Conservation (phyloP, 2,888 invertebrate species). For the Zaprionus lineosus region DNA sequence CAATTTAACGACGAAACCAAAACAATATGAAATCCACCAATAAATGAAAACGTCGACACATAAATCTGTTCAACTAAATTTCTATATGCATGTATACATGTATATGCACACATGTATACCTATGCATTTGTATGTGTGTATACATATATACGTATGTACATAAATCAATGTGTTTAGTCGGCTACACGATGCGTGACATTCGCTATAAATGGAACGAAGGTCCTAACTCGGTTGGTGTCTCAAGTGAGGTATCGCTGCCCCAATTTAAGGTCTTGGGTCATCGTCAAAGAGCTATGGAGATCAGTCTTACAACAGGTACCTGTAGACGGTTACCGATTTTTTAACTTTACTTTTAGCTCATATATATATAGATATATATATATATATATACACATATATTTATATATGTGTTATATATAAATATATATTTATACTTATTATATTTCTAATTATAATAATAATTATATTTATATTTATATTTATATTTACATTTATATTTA, state of each 20-base stretch:
- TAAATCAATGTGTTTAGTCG: conserved; percentile 86
- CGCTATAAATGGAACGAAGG: conserved; percentile 98
- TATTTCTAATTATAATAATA: conserved; percentile 33
- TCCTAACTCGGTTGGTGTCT: conserved; percentile 96
- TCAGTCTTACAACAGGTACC: conserved; percentile 97
- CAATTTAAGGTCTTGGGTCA: conserved; percentile 99
- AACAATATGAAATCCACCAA: conserved; percentile 29
- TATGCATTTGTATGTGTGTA: conserved; percentile 38
- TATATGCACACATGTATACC: conserved; percentile 34
- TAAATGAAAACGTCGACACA: conserved; percentile 24
- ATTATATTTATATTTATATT: conserved; percentile 24
- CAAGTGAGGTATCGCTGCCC: conserved; percentile 97
- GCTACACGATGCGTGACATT: conserved; percentile 99
- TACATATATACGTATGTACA: conserved; percentile 35
- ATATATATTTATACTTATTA: conserved; percentile 18
- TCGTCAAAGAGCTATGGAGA: conserved; percentile 97
- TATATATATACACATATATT: conserved; percentile 19
- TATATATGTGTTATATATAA: conserved; percentile 33
- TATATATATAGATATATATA: conserved; percentile 33
- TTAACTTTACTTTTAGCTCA: conserved; percentile 67
- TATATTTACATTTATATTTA: conserved; percentile 32
- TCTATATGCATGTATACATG: conserved; percentile 31
- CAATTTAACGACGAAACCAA: conserved; percentile 21
- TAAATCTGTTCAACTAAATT: conserved; percentile 19
- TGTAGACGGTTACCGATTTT: conserved; percentile 84